Evolutionary conservation across 1,140 invertebrate species (phyloP).

Genomic region (Zaprionus inermis): DNA sequence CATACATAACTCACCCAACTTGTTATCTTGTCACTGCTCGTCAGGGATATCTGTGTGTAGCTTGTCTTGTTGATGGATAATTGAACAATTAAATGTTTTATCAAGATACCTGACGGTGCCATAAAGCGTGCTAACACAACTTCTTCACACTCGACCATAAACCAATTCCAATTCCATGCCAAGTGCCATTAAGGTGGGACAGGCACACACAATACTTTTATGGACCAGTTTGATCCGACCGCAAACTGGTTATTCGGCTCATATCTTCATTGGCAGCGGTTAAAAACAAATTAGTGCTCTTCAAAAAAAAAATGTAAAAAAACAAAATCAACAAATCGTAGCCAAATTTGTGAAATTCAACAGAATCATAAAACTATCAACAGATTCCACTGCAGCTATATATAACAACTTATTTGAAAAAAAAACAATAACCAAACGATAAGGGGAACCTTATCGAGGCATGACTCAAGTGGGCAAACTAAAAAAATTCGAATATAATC

Average conservation of each 20-base stretch:
- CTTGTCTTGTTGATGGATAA: conserved; percentile 17
- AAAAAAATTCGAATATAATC: background rate
- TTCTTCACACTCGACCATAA: conserved; percentile 27
- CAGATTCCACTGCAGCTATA: conserved; percentile 12
- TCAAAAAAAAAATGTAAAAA: conserved; percentile 41
- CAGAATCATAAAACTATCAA: conserved; percentile 55
- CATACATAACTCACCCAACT: background rate
- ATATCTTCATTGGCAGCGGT: conserved; percentile 49
- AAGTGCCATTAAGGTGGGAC: conserved; percentile 17
- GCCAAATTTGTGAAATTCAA: conserved; percentile 42
- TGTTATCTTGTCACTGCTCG: background rate
- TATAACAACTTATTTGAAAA: conserved; percentile 40
- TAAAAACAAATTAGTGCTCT: conserved; percentile 49
- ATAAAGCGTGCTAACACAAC: conserved; percentile 26
- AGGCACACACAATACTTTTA: background rate
- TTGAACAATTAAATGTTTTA: conserved; percentile 43
- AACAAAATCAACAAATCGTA: conserved; percentile 30
- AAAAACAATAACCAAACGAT: conserved; percentile 23
- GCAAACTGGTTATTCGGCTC: conserved; percentile 31
- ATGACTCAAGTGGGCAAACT: background rate
- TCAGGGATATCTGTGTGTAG: background rate
- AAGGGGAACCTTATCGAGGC: conserved; percentile 15
- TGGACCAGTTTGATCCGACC: conserved; percentile 17
- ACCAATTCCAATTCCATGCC: conserved; percentile 19
- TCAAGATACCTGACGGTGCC: conserved; percentile 3